Conservation (phyloP, 2,888 invertebrate genomes). For the Pandemis corylana region DNA sequence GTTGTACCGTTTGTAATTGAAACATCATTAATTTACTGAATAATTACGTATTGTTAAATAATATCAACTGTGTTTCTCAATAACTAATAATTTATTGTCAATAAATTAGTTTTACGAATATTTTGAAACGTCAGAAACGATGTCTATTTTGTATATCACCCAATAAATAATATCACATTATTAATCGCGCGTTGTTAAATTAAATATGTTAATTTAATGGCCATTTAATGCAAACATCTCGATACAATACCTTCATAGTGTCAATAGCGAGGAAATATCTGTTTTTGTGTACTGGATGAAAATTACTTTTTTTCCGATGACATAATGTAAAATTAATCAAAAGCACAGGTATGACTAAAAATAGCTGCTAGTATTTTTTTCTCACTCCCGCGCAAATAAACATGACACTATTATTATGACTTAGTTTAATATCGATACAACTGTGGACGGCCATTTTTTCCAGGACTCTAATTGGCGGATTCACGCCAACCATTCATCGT, state of each 20-base stretch:
- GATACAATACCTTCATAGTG: background rate
- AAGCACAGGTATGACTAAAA: background rate
- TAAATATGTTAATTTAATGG: conserved; percentile 1
- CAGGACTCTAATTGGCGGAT: too few relatives aligned
- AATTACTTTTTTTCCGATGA: background rate
- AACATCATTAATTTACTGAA: background rate
- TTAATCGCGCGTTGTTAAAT: background rate
- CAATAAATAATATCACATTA: background rate
- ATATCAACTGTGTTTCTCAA: background rate
- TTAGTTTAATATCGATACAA: too few relatives aligned
- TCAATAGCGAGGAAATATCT: background rate
- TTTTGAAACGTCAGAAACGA: background rate
- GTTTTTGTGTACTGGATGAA: background rate
- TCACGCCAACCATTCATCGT: too few relatives aligned
- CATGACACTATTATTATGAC: too few relatives aligned
- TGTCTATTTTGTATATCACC: background rate
- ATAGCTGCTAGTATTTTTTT: too few relatives aligned
- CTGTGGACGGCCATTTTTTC: too few relatives aligned
- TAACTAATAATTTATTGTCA: background rate
- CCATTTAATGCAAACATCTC: background rate
- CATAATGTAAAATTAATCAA: background rate
- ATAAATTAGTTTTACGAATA: background rate
- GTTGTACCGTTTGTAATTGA: background rate
- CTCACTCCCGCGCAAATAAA: too few relatives aligned
- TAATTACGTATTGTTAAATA: background rate